These are phyloP conservation scores for Tenualosa ilisha DNA, from an alignment of 2,797 vertebrate species.

Conservation along the genomic window DNA sequence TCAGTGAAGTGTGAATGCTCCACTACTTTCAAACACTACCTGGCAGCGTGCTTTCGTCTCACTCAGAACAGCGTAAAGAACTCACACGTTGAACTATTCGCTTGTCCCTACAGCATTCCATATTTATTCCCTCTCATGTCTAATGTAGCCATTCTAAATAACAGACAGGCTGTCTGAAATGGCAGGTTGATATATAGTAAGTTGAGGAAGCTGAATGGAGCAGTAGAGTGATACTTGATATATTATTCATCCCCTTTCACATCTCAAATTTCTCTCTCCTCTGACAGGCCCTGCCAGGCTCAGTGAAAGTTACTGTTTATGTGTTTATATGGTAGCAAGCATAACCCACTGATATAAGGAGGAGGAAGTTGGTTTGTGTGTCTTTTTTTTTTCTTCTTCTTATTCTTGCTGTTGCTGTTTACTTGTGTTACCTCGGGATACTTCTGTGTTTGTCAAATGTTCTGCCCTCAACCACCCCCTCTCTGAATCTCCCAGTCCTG, in stretches of 20 bases:
- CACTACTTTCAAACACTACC: neutral
- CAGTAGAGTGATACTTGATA: neutral
- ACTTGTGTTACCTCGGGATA: neutral
- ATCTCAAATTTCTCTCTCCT: conserved; percentile 32
- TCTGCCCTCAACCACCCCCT: neutral
- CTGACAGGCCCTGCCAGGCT: neutral
- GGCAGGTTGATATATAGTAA: neutral
- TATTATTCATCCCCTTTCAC: conserved; percentile 4
- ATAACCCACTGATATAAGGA: conserved; percentile 37
- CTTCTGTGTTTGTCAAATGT: neutral
- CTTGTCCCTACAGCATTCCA: neutral
- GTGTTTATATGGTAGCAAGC: neutral
- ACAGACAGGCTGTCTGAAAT: conserved; percentile 12
- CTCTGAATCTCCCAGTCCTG: neutral
- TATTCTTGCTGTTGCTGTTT: neutral
- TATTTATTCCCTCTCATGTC: neutral
- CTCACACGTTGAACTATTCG: neutral
- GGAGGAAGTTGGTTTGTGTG: neutral
- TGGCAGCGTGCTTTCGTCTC: neutral
- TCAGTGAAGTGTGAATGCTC: neutral
- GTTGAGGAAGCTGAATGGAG: neutral
- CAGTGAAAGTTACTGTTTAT: neutral
- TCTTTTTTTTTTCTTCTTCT: neutral
- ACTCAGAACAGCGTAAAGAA: neutral
- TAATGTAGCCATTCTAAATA: neutral